phyloP scores from a whole-genome alignment of 2,113 vertebrate genomes.

The Ranitomeya imitator region DNA sequence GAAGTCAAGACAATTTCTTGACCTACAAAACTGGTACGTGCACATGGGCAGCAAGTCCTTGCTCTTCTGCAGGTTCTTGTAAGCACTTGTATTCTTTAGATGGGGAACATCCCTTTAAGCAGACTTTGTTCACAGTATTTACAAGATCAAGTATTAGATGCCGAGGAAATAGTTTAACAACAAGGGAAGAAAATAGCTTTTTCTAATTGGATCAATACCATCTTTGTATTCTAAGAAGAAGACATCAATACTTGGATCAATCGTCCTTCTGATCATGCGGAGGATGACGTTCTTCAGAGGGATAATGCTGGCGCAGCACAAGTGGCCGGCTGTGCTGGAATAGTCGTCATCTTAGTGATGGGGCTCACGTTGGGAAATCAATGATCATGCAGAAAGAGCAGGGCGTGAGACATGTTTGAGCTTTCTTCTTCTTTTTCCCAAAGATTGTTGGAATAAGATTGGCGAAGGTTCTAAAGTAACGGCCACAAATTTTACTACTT shows the following conservation, averaged over 20 bases:
- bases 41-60: no score
- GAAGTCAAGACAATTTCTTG: no score
- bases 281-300: not conserved
- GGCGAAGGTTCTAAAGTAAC: not conserved
- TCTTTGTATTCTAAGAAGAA: slow-evolving; percentile 39
- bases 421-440: not conserved
- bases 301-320: slow-evolving; percentile 6
- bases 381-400: slow-evolving; percentile 18
- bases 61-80: no score
- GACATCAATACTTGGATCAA: slow-evolving; percentile 26
- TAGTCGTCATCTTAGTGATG: not conserved
- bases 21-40: no score
- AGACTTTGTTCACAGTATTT: not conserved
- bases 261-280: slow-evolving; percentile 6
- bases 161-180: slow-evolving; percentile 15
- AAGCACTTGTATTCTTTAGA: no score
- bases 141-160: slow-evolving; percentile 12
- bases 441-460: not conserved
- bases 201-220: slow-evolving; percentile 35
- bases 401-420: not conserved
- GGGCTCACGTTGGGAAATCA: not conserved
- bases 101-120: no score
- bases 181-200: slow-evolving; percentile 31
- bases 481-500: not conserved
- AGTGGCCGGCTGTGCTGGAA: not conserved